These are phyloP conservation scores for Eurypyga helias DNA, from an alignment of 2,113 vertebrate species.

Conservation along the genomic window DNA sequence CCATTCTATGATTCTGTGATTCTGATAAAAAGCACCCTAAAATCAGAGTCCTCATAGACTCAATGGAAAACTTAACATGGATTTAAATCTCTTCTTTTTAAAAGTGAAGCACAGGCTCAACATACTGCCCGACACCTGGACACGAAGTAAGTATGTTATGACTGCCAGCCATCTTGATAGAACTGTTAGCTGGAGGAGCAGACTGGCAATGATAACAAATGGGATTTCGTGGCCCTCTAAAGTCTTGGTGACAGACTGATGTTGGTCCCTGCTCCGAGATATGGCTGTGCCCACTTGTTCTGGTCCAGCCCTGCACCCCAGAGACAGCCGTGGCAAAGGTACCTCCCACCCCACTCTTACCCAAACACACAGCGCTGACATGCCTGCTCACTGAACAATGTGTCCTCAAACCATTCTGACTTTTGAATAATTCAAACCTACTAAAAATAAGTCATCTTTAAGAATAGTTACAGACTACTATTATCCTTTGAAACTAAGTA, in stretches of 20 bases:
- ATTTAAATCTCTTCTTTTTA: background rate
- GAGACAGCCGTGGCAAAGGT: background rate
- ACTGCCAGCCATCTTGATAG: background rate
- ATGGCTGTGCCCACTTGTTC: background rate
- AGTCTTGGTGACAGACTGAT: background rate
- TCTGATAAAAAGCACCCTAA: background rate
- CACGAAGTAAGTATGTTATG: background rate
- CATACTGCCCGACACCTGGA: background rate
- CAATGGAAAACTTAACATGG: background rate
- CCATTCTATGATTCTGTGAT: background rate
- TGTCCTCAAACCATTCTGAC: background rate
- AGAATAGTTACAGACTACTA: constrained; percentile 15
- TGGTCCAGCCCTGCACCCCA: background rate
- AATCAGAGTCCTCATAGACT: background rate
- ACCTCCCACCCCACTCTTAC: background rate
- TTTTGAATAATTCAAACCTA: constrained; percentile 36
- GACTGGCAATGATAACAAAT: fast-evolving
- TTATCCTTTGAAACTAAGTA: constrained; percentile 9
- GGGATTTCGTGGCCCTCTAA: background rate
- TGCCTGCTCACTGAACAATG: fast-evolving
- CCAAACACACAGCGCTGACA: background rate
- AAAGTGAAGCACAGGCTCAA: background rate
- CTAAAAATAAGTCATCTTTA: constrained; percentile 40
- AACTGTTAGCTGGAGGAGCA: background rate
- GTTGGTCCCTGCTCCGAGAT: background rate